A percentile compares a stretch with the other conserved stretches of the same genome.
Conservation (phyloP, 2,888 invertebrate species). For the Trimorus sp. region DNA sequence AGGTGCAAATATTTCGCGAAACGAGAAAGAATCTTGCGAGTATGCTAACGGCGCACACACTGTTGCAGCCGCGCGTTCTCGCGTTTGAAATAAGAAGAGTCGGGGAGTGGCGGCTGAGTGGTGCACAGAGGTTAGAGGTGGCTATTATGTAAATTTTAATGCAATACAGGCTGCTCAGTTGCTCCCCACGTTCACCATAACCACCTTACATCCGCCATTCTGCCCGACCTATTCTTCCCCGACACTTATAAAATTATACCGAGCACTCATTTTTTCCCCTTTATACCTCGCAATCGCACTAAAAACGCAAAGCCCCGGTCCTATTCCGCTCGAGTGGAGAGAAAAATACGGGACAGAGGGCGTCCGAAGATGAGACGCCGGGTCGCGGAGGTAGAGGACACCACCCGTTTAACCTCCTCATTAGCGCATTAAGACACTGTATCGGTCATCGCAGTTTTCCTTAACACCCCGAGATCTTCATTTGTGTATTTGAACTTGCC, state of each 20-base stretch:
- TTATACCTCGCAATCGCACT: constrained; percentile 53
- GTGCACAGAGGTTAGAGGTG: too few relatives aligned
- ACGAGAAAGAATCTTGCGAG: too few relatives aligned
- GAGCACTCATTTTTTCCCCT: constrained; percentile 34
- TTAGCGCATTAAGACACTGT: constrained; percentile 68
- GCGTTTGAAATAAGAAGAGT: too few relatives aligned
- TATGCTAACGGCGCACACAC: too few relatives aligned
- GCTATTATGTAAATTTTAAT: too few relatives aligned
- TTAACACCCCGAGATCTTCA: constrained; percentile 55
- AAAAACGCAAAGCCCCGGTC: constrained; percentile 42
- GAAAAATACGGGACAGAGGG: constrained; percentile 31
- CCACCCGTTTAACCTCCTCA: constrained; percentile 67
- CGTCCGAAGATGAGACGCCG: constrained; percentile 20
- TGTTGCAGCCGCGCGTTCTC: too few relatives aligned
- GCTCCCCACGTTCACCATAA: too few relatives aligned
- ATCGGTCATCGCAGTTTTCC: constrained; percentile 55
- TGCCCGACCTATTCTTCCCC: constrained; percentile 67
- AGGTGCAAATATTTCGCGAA: too few relatives aligned
- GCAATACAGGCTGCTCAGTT: too few relatives aligned
- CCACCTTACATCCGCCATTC: constrained; percentile 71
- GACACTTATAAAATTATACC: constrained; percentile 74
- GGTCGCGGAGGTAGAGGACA: constrained; percentile 41
- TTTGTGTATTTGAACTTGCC: constrained; percentile 51
- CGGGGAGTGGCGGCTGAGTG: too few relatives aligned
- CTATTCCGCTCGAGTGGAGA: constrained; percentile 31